Evolutionary conservation across 2,113 vertebrate genomes (phyloP).

Genomic region (Arvicanthis niloticus): DNA sequence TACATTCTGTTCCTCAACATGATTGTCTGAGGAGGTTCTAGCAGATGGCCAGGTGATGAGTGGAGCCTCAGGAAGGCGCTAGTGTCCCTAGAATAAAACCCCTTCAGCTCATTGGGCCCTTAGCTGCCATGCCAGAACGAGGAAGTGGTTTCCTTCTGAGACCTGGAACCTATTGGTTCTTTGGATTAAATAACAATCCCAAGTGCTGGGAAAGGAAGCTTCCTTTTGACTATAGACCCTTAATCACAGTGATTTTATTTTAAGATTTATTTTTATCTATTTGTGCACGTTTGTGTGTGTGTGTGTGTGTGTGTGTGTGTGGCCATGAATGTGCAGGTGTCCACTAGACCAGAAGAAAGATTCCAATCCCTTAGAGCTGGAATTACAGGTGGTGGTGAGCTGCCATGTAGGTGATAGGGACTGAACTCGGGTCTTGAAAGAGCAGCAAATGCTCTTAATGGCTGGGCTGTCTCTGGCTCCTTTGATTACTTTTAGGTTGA

Average conservation of each 20-base stretch:
- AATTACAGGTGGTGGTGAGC: neutral
- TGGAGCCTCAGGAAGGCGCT: neutral
- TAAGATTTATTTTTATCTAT: neutral
- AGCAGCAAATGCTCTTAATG: neutral
- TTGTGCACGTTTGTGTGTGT: fast-evolving
- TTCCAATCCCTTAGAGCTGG: neutral
- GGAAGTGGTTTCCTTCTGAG: neutral
- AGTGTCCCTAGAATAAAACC: neutral
- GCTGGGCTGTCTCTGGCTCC: neutral
- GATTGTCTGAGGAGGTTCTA: neutral
- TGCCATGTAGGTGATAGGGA: neutral
- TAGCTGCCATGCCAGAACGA: neutral
- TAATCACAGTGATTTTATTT: neutral
- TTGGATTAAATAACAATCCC: neutral
- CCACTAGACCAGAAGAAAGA: neutral
- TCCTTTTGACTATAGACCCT: neutral
- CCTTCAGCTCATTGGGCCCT: neutral
- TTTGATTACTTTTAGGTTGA: neutral
- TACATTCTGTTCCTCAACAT: no score
- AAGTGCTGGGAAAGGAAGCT: neutral
- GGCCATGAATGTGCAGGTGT: neutral
- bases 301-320: no score
- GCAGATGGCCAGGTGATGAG: no score
- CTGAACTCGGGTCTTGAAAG: no score
- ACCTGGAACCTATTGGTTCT: neutral